These are phyloP conservation scores for Scotopteryx bipunctaria DNA, from an alignment of 2,888 invertebrate species.

Conservation along the genomic window DNA sequence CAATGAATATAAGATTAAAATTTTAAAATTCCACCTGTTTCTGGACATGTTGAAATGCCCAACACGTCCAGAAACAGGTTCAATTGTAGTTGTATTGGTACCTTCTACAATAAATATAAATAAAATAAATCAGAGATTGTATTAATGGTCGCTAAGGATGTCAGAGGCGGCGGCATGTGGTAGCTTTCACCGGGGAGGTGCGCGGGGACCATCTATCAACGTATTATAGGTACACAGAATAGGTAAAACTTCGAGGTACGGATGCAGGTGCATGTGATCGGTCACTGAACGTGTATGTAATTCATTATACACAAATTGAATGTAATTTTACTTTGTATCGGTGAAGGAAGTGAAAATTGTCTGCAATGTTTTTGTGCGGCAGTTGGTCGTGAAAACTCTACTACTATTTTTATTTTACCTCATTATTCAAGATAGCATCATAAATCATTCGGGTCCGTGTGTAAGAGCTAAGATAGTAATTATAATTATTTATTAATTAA, in stretches of 20 bases:
- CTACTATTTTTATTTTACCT: too few relatives aligned
- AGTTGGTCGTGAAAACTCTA: background rate
- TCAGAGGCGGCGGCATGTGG: constrained; percentile 27
- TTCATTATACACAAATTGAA: constrained; percentile 11
- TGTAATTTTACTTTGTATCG: background rate
- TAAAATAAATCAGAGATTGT: constrained; percentile 15
- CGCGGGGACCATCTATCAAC: constrained; percentile 26
- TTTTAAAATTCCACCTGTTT: background rate
- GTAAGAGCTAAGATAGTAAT: too few relatives aligned
- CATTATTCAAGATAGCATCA: too few relatives aligned
- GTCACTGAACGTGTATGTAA: constrained; percentile 16
- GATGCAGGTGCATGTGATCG: constrained; percentile 16
- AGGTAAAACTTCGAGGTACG: constrained; percentile 14
- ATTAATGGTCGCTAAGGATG: constrained; percentile 33
- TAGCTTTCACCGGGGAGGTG: constrained; percentile 34
- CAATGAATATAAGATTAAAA: background rate
- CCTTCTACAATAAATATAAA: too few relatives aligned
- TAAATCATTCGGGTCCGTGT: too few relatives aligned
- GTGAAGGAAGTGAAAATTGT: constrained; percentile 12
- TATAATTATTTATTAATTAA: too few relatives aligned
- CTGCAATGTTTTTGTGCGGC: background rate
- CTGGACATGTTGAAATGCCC: background rate
- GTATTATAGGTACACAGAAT: constrained; percentile 21
- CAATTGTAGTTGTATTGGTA: too few relatives aligned
- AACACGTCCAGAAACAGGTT: too few relatives aligned